phyloP scores from a whole-genome alignment of 2,888 invertebrate species.

The Dolichomitus sp. region DNA sequence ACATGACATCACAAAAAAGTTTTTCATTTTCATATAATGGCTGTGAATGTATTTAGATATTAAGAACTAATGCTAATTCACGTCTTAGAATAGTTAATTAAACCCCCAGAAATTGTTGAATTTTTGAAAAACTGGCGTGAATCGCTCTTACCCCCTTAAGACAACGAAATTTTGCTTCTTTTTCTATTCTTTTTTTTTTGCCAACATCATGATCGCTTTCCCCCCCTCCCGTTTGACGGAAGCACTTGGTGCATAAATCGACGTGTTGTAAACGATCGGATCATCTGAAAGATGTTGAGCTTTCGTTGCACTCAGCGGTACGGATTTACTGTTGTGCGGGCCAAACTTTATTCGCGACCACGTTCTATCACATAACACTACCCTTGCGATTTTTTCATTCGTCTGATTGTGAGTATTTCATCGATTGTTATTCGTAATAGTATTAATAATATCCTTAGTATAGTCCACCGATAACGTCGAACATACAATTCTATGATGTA shows the following conservation, averaged over 20 bases:
- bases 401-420: conserved; percentile 9
- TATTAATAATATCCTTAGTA: conserved; percentile 53
- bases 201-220: conserved; percentile 12
- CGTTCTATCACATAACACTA: conserved; percentile 58
- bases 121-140: no score
- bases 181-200: conserved; percentile 19
- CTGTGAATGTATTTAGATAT: no score
- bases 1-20: no score
- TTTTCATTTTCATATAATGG: no score
- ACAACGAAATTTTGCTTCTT: not conserved
- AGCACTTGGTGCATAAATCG: conserved; percentile 12
- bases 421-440: conserved; percentile 65
- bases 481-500: conserved; percentile 64
- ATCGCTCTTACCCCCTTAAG: conserved; percentile 3
- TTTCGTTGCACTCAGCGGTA: conserved; percentile 36
- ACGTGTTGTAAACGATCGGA: conserved; percentile 2
- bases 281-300: conserved; percentile 14
- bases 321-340: conserved; percentile 23
- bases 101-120: no score
- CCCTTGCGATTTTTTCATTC: conserved; percentile 44
- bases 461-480: conserved; percentile 64
- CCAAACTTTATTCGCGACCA: conserved; percentile 9
- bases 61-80: no score
- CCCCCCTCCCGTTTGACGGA: not conserved
- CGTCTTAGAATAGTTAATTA: no score